A percentile compares a stretch with the other conserved stretches of the same genome.
These are phyloP conservation scores for Ophion slaviceki DNA, from an alignment of 2,888 invertebrate genomes.

Conservation along the genomic window DNA sequence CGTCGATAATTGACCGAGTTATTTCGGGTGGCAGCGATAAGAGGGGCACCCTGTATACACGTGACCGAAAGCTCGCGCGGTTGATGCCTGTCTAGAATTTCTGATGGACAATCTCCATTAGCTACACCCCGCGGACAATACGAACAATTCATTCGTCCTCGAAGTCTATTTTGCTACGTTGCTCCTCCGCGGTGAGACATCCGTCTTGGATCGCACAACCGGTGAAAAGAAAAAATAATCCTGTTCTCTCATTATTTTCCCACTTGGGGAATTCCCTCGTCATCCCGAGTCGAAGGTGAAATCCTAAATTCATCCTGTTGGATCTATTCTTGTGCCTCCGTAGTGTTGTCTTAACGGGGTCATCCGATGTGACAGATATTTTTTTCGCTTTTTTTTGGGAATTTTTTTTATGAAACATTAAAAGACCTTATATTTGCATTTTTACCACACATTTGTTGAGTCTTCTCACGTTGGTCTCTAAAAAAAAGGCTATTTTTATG, in stretches of 20 bases:
- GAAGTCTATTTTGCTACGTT: constrained; percentile 42
- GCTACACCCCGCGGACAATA: constrained; percentile 56
- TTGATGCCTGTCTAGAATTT: constrained; percentile 64
- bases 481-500: too few species aligned
- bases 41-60: constrained; percentile 10
- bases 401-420: too few species aligned
- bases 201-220: not conserved
- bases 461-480: too few species aligned
- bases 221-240: not conserved
- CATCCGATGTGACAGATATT: too few species aligned
- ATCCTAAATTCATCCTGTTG: too few species aligned
- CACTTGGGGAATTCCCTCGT: not conserved
- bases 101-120: constrained; percentile 68
- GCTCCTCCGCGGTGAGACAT: constrained; percentile 14
- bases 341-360: too few species aligned
- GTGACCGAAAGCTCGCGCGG: constrained; percentile 60
- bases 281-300: not conserved
- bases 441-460: too few species aligned
- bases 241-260: not conserved
- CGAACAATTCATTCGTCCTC: constrained; percentile 66
- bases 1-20: too few species aligned
- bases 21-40: too few species aligned
- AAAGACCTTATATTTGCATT: too few species aligned
- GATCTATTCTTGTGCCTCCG: too few species aligned
- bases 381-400: too few species aligned